These are phyloP conservation scores for Episyrphus balteatus DNA, from an alignment of 1,140 invertebrate genomes.

Conservation along the genomic window DNA sequence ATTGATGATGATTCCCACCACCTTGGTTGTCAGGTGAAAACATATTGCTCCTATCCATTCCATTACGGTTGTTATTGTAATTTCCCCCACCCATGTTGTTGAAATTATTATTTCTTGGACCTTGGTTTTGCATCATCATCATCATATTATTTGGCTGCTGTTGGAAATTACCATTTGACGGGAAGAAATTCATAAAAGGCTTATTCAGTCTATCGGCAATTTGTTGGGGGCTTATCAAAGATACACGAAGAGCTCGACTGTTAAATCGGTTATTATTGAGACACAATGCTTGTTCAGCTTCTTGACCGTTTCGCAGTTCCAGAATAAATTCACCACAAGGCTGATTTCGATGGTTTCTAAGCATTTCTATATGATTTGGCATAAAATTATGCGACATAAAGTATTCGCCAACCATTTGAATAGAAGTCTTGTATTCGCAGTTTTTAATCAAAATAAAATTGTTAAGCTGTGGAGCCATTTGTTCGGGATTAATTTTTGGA, in stretches of 20 bases:
- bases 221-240: constrained; percentile 50
- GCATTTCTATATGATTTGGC: constrained; percentile 65
- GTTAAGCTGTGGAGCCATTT: constrained; percentile 6
- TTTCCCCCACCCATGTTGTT: not conserved
- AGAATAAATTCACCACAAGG: constrained; percentile 76
- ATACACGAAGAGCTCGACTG: constrained; percentile 53
- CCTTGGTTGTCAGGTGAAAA: not conserved
- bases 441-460: constrained; percentile 59
- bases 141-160: not conserved
- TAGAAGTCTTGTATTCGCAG: constrained; percentile 59
- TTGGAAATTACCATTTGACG: constrained; percentile 20
- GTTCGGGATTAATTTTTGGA: constrained; percentile 14
- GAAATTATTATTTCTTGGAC: not conserved
- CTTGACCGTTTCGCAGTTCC: constrained; percentile 59
- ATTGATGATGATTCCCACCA: not conserved
- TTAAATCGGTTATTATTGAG: constrained; percentile 57
- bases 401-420: constrained; percentile 68
- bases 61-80: not conserved
- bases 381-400: constrained; percentile 64
- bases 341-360: constrained; percentile 53
- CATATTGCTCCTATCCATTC: not conserved
- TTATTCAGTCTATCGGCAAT: constrained; percentile 38
- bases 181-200: constrained; percentile 29
- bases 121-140: not conserved
- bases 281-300: constrained; percentile 55